These are phyloP conservation scores for Rhynchomys soricoides DNA, from an alignment of 2,113 vertebrate species.

Conservation along the genomic window DNA sequence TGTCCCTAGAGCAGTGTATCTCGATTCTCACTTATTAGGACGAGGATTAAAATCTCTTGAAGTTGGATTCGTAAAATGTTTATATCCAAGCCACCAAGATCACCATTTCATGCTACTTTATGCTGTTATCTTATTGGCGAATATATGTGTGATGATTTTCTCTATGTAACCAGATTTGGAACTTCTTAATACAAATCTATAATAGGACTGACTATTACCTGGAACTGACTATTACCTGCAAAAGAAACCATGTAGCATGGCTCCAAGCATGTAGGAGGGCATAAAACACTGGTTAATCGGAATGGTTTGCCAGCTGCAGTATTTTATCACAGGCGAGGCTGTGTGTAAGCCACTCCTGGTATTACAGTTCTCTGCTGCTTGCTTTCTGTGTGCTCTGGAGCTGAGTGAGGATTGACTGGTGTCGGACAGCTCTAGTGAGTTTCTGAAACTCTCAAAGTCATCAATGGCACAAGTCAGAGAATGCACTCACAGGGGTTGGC, in stretches of 20 bases:
- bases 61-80: slow-evolving; percentile 21
- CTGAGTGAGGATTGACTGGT: not conserved
- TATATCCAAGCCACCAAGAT: not conserved
- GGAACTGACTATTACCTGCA: not conserved
- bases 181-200: not conserved
- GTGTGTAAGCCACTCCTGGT: not conserved
- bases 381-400: not conserved
- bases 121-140: not conserved
- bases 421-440: not conserved
- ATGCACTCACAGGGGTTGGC: not conserved
- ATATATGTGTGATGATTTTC: not conserved
- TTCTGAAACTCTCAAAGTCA: not conserved
- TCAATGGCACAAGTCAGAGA: not conserved
- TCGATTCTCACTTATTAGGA: not conserved
- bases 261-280: not conserved
- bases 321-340: not conserved
- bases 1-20: not conserved
- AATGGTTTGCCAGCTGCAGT: not conserved
- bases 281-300: not conserved
- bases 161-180: not conserved
- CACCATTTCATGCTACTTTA: not conserved
- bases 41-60: not conserved
- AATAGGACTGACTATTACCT: not conserved
- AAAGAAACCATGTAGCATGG: not conserved
- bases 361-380: not conserved